Conservation (phyloP, 1,140 invertebrate species). For the Elysia chlorotica region DNA sequence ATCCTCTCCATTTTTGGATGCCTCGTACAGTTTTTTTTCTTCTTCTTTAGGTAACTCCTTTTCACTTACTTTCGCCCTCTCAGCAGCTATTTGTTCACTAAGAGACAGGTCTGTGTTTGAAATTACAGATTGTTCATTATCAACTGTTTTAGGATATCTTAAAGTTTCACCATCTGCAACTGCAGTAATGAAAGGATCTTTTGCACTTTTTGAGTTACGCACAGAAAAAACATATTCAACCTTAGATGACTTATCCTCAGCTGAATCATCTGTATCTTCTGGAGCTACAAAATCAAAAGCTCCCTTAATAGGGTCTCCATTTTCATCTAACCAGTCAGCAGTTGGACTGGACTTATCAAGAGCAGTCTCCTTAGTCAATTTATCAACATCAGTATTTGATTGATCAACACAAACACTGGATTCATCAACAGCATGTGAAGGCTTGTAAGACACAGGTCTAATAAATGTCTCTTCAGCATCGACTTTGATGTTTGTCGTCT, state of each 20-base stretch:
- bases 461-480: not conserved
- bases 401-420: not conserved
- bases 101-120: constrained; percentile 2
- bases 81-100: not conserved
- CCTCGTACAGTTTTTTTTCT: constrained; percentile 19
- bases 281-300: constrained; percentile 13
- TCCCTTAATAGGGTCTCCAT: constrained; percentile 17
- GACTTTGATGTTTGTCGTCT: not conserved
- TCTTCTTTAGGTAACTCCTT: not conserved
- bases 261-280: not conserved
- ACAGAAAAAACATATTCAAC: constrained; percentile 22
- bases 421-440: too few species aligned
- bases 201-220: constrained; percentile 4
- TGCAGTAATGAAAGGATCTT: not conserved
- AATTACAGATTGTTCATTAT: not conserved
- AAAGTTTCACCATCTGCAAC: too few species aligned
- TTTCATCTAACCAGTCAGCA: constrained; percentile 21
- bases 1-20: constrained; percentile 13
- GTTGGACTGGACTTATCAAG: not conserved
- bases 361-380: too few species aligned
- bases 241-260: not conserved
- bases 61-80: not conserved
- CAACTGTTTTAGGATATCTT: too few species aligned
- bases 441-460: not conserved
- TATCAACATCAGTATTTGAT: not conserved